These are phyloP conservation scores for Tupaia tana DNA, from an alignment of 2,113 vertebrate genomes.

Conservation along the genomic window DNA sequence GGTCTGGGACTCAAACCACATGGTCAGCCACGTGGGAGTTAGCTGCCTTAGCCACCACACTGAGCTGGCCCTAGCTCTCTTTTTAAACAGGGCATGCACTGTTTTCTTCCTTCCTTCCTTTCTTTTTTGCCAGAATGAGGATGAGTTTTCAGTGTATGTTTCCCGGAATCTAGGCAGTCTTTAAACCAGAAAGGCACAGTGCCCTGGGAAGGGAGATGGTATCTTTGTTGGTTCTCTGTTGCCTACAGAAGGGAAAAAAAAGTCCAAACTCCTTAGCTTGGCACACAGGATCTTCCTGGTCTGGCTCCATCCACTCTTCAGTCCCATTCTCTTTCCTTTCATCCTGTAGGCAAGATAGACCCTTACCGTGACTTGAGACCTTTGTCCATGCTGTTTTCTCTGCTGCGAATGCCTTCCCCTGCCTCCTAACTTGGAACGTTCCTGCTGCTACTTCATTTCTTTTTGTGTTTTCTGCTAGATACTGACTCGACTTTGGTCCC, in stretches of 20 bases:
- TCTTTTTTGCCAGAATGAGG: background rate
- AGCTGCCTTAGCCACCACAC: background rate
- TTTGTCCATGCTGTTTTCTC: background rate
- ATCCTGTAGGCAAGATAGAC: background rate
- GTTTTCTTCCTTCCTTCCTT: background rate
- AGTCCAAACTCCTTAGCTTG: background rate
- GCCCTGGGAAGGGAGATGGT: background rate
- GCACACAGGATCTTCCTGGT: background rate
- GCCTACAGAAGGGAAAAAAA: background rate
- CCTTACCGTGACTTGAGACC: background rate
- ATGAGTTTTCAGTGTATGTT: slow-evolving; percentile 39
- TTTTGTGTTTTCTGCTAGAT: slow-evolving; percentile 41
- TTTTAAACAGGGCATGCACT: background rate
- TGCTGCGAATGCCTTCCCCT: background rate
- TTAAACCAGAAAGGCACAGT: background rate
- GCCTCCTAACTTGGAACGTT: background rate
- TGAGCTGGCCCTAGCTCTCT: background rate
- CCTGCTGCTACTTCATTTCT: background rate
- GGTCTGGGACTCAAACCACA: too few relatives aligned
- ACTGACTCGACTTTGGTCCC: background rate
- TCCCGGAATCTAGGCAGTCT: slow-evolving; percentile 11
- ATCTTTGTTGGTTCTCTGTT: background rate
- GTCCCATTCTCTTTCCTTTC: background rate
- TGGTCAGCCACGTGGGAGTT: too few relatives aligned
- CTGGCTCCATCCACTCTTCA: background rate